phyloP scores from a whole-genome alignment of 2,113 vertebrate species.

The Callocephalon fimbriatum region DNA sequence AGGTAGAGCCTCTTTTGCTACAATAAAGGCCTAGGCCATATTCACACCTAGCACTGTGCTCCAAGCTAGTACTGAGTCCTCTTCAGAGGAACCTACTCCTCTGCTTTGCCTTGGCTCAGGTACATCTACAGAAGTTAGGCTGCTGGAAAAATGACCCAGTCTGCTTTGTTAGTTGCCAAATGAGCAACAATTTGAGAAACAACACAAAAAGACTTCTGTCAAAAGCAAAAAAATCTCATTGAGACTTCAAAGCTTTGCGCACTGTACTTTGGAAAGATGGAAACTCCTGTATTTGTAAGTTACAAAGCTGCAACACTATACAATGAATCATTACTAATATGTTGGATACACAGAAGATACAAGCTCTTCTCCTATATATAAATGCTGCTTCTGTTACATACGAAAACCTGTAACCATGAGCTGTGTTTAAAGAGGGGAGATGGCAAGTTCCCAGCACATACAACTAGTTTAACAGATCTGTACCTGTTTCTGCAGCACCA shows the following conservation, averaged over 20 bases:
- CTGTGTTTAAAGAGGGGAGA: neutral
- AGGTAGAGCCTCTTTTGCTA: neutral
- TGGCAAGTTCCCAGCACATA: neutral
- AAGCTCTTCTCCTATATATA: neutral
- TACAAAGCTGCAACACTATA: neutral
- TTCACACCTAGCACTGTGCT: neutral
- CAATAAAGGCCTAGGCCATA: rapidly evolving
- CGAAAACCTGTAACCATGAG: neutral
- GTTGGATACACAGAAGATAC: neutral
- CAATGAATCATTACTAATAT: neutral
- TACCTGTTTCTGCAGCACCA: constrained; percentile 97
- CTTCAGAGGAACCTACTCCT: neutral
- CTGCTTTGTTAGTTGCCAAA: neutral
- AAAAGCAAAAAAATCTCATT: neutral
- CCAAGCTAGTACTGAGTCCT: neutral
- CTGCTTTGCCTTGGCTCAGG: neutral
- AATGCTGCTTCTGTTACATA: neutral
- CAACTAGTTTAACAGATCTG: neutral
- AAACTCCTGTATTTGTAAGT: rapidly evolving
- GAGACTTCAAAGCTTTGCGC: neutral
- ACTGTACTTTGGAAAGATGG: neutral
- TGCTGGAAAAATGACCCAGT: neutral
- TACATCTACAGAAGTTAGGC: neutral
- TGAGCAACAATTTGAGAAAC: neutral
- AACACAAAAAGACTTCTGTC: neutral